Conservation (phyloP, 2,113 vertebrate genomes). For the Theristicus caerulescens region DNA sequence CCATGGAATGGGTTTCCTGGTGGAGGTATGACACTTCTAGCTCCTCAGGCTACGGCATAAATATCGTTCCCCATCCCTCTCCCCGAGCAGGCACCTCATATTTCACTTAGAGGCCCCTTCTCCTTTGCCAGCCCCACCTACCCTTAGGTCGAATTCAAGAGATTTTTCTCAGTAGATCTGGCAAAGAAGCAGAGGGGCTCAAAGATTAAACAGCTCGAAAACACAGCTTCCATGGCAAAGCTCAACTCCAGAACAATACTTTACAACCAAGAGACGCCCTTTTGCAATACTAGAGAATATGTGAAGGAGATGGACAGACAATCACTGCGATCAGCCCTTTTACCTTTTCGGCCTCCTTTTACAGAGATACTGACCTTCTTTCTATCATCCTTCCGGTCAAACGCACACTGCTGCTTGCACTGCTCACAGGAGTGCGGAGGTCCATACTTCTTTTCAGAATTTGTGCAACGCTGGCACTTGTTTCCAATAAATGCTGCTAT, state of each 20-base stretch:
- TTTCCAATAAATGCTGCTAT: conserved; percentile 82
- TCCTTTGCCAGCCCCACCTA: neutral
- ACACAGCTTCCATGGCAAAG: neutral
- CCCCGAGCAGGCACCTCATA: neutral
- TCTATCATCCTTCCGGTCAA: conserved; percentile 80
- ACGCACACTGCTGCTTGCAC: conserved; percentile 82
- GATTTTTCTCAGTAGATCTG: neutral
- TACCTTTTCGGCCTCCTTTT: neutral
- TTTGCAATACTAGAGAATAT: neutral
- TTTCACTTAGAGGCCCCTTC: neutral
- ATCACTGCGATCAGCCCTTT: neutral
- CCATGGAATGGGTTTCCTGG: neutral
- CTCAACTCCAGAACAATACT: neutral
- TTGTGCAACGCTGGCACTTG: conserved; percentile 82
- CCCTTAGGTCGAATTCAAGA: neutral
- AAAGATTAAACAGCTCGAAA: neutral
- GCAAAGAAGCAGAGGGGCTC: neutral
- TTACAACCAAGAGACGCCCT: neutral
- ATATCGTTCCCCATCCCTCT: neutral
- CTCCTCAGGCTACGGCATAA: neutral
- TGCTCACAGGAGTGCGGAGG: conserved; percentile 79
- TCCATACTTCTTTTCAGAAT: conserved; percentile 82
- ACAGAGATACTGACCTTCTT: conserved; percentile 74
- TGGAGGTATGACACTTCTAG: neutral
- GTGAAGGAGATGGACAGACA: neutral